These are phyloP conservation scores for Drosophila baimaii DNA, from an alignment of 1,140 invertebrate genomes.

Conservation along the genomic window DNA sequence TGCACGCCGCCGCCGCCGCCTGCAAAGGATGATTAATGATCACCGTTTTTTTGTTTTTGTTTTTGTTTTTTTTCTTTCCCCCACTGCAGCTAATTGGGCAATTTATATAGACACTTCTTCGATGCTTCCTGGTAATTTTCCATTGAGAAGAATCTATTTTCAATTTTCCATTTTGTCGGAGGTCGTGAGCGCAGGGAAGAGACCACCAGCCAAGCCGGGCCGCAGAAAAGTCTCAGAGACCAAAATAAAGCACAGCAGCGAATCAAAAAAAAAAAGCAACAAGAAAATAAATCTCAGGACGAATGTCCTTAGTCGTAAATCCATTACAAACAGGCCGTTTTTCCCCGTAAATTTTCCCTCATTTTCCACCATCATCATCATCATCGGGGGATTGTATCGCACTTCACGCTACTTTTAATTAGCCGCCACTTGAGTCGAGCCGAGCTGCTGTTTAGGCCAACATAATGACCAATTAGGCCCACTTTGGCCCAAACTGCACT, in stretches of 20 bases:
- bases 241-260: not conserved
- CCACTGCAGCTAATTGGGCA: slow-evolving; percentile 36
- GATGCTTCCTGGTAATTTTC: slow-evolving; percentile 58
- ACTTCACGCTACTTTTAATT: slow-evolving; percentile 78
- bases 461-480: slow-evolving; percentile 76
- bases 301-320: slow-evolving; percentile 44
- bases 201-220: not conserved
- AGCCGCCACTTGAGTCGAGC: slow-evolving; percentile 48
- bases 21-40: slow-evolving; percentile 48
- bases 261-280: not conserved
- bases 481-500: slow-evolving; percentile 49
- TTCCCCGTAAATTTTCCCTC: not conserved
- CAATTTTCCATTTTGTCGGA: slow-evolving; percentile 33
- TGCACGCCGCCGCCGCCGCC: slow-evolving; percentile 20
- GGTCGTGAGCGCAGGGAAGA: slow-evolving; percentile 3
- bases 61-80: slow-evolving; percentile 11
- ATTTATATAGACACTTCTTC: slow-evolving; percentile 33
- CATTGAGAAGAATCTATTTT: slow-evolving; percentile 55
- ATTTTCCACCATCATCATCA: slow-evolving; percentile 9
- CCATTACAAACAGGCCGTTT: slow-evolving; percentile 41
- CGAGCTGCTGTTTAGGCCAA: slow-evolving; percentile 48
- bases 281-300: not conserved
- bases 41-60: not conserved
- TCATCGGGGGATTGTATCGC: slow-evolving; percentile 29
- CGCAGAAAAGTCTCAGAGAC: not conserved